Base-by-base conservation (phyloP, 2,797 vertebrate genomes). In the Holocentrus rufus region DNA sequence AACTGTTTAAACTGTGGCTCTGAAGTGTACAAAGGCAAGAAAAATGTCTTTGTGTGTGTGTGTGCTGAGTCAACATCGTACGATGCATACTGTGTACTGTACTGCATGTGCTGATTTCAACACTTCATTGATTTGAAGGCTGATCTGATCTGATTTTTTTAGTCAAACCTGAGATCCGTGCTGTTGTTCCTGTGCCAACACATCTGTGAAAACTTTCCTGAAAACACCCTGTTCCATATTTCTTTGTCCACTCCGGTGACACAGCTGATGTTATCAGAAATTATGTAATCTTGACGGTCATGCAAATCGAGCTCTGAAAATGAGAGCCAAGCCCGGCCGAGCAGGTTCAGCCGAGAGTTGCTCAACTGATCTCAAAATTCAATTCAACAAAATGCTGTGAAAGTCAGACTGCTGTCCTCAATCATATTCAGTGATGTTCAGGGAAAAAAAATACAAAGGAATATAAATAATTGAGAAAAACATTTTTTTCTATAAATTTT, bases 51-150 rank as follows among this genome's bases (percentile, higher is more conserved):
- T 8, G 17, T 9, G 36, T 39, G 39, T 42, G 27, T 63, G 31
- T n/a, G n/a, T 61, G 50, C 36, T 59, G 1, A 46, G 39, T 75
- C 60, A 72, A 18, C 64, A 64, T 25, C 0, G 2, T 39, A 80
- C 80, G 77, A 61, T 2, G 78, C 80, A 79, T 76, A 18, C 44
- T 75, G 64, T 77, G 75, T 88, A 39, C 77, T 59, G 76, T 36
- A 77, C 72, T 22, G 0, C 15, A 27, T 77, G 81, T 80, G 22
- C 81, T 34, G 22, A 66, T 82, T 74, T 76, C 57, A 30, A 15
- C 25, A 13, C 5, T 46, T 34, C 5, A 0, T n/a, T n/a, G n/a
- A n/a, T n/a, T n/a, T n/a, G n/a, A n/a, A n/a, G n/a, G n/a, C n/a
- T n/a, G n/a, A n/a, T 42, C 23, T 5, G 27, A 78, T 23, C 20